Base-by-base conservation (phyloP, 2,113 vertebrate genomes). In the Siniperca knerii region DNA sequence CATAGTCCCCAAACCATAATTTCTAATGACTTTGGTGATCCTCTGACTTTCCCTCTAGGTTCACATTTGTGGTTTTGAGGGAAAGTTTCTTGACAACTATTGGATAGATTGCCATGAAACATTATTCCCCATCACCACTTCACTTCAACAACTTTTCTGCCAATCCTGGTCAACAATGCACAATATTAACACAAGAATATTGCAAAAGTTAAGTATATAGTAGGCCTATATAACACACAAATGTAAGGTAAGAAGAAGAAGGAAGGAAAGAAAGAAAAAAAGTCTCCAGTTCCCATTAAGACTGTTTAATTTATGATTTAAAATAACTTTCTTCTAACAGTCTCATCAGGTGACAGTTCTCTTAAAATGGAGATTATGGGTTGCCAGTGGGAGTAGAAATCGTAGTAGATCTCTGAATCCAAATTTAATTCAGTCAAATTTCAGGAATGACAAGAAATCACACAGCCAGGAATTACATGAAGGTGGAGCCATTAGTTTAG, bases 361-460 rank as follows among this genome's bases (percentile, higher is more conserved):
- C n/a, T 40, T 57, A 48, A 75, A 35, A 16, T 20, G 10, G 10
- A 74, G 71, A 88, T 77, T 46, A 61, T 57, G 37, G 25, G 69
- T 25, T 73, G 58, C 58, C 61, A 55, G 57, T 55, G 18, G 85
- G 46, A 82, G 55, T 40, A 35, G 13, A 75, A 83, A 70, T 82
- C 0, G 25, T 25, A 25, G 25, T 25, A 25, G 25, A 73, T 37
- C 20, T 57, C 70, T 29, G 29, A 25, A 25, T 75, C 18, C 25
- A 74, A 25, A 69, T 65, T 16, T 20, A 62, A 68, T 71, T 29
- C 68, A 42, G n/a, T 73, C 40, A 65, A 18, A 25, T 65, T 65
- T 65, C 9, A 73, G 23, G 4, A 70, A 66, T 37, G 8, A 46
- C 16, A 67, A 35, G 11, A 61, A 54, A 48, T 20, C 50, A 50